A percentile compares a stretch with the other conserved stretches of the same genome.
Evolutionary conservation across 2,113 vertebrate species (phyloP).

Genomic region (Peucedramus taeniatus): DNA sequence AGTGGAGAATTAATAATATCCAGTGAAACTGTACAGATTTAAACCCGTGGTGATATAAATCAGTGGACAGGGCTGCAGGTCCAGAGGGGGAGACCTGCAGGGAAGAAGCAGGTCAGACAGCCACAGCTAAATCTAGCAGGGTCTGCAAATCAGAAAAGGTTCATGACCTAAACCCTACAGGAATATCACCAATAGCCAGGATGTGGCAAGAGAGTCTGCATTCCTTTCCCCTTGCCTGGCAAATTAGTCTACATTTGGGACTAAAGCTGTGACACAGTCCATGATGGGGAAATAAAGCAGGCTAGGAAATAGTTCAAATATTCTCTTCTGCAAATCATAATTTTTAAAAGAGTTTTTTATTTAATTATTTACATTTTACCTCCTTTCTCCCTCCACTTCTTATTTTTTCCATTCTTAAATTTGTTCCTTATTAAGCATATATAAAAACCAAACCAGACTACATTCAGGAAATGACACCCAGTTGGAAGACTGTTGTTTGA

Average conservation of each 20-base stretch:
- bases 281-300: not conserved
- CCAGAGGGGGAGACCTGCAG: not conserved
- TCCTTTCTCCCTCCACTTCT: not conserved
- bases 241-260: not conserved
- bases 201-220: not conserved
- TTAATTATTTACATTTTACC: not conserved
- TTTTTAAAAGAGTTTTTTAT: not conserved
- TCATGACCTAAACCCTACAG: not conserved
- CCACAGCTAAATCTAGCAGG: not conserved
- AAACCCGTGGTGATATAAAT: not conserved
- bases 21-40: not conserved
- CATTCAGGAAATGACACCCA: not conserved
- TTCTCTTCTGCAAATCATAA: not conserved
- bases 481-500: not conserved
- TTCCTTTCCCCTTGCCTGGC: not conserved
- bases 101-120: not conserved
- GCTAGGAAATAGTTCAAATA: not conserved
- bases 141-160: not conserved
- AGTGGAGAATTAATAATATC: slow-evolving; percentile 5
- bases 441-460: not conserved
- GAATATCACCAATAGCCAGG: not conserved
- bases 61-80: not conserved
- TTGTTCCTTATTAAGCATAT: not conserved
- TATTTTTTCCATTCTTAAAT: not conserved
- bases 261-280: not conserved